Percentiles rank a stretch among this genome's conserved stretches.
These are phyloP conservation scores for Pristionchus mayeri DNA, from an alignment of 2,888 invertebrate species.

Conservation along the genomic window DNA sequence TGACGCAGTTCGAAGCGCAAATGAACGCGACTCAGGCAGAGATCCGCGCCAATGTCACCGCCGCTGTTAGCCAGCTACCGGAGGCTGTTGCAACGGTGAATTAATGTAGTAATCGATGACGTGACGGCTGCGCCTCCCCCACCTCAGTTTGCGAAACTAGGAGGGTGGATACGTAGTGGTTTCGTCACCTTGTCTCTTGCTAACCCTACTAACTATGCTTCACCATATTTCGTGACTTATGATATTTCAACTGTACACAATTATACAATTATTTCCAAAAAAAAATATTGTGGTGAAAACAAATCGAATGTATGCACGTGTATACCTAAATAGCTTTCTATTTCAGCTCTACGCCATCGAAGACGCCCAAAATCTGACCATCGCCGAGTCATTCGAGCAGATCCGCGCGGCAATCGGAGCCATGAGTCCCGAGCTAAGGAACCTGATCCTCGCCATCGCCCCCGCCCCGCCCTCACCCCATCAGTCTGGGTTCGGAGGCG, in stretches of 20 bases:
- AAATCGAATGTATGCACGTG: no score
- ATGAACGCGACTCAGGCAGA: neutral
- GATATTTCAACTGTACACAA: no score
- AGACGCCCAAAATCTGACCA: constrained; percentile 3
- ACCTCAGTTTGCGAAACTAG: no score
- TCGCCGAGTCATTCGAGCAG: neutral
- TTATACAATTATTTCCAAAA: no score
- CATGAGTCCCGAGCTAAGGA: neutral
- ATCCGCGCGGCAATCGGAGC: neutral
- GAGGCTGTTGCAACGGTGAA: constrained; percentile 5
- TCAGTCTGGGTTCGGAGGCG: neutral
- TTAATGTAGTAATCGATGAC: no score
- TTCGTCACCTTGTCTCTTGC: no score
- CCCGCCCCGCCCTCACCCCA: constrained; percentile 1
- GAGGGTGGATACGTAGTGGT: no score
- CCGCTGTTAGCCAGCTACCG: neutral
- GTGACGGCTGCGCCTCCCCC: no score
- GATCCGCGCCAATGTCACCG: constrained; percentile 1
- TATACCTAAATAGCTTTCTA: no score
- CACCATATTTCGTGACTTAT: no score
- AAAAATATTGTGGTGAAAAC: no score
- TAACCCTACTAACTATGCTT: no score
- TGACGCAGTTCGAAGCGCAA: neutral
- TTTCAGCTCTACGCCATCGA: neutral
- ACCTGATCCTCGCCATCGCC: neutral